Evolutionary conservation across 2,888 invertebrate species (phyloP), one percentile per base, ranked within the genome.

Genomic region (Drosophila hamatofila): DNA sequence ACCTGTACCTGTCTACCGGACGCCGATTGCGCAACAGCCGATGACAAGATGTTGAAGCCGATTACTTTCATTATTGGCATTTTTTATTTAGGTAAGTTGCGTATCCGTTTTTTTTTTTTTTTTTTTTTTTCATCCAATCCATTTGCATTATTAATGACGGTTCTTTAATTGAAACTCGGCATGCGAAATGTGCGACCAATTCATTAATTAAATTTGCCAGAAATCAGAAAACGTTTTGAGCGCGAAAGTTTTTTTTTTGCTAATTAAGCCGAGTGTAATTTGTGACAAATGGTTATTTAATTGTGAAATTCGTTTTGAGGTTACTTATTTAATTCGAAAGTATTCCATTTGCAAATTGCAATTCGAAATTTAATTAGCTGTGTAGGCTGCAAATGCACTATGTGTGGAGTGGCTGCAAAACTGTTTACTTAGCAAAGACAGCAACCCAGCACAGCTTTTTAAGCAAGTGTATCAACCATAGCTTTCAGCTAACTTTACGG

Each of bases 31-130:
- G 39, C 64, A 66, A 75, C 72, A 88, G 83, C 80, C 71, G 81
- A 81, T 79, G 88, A 81, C 91, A 90, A 88, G 81, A 90, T 90
- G 90, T 81, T 83, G 80, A 89, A 81, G 63, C 88, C 79, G 69
- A 72, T 91, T 62, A 74, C 88, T 73, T 72, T 91, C 75, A 90
- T 90, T 82, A 83, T 91, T 72, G 91, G 85, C 56, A 73, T 91
- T 87, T 89, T 90, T 80, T 83, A 90, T 87, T 91, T 90, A 78
- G 90, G 90, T 90, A 61, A 91, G 90, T 90, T 52, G 51, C 56
- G 16, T 39, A 52, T 52, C 16, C 35, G 21, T 37, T 2, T 8
- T 18, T n/a, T 73, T 0, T 30, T 30, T 11, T 11, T 30, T 30
- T 33, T 18, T n/a, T n/a, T n/a, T n/a, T n/a, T 39, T 7, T 2